phyloP scores from a whole-genome alignment of 2,113 vertebrate species.

The Dicentrarchus labrax region DNA sequence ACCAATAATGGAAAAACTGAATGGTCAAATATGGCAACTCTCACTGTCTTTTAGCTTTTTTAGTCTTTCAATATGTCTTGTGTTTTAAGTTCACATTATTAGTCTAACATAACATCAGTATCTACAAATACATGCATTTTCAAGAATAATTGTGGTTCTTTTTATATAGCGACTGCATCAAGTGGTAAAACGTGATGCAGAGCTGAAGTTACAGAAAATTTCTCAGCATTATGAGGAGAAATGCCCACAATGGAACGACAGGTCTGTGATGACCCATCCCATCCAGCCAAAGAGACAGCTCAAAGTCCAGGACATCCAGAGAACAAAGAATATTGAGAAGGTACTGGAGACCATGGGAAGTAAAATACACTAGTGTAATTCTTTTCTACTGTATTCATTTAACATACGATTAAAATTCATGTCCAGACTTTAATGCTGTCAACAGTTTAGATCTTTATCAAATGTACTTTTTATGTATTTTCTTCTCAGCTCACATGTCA shows the following conservation, averaged over 20 bases:
- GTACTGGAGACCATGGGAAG: conserved; percentile 60
- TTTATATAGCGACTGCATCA: conserved; percentile 83
- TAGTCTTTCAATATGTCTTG: not conserved
- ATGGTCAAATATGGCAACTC: not conserved
- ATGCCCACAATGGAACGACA: conserved; percentile 74
- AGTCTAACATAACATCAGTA: not conserved
- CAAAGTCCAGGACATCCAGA: conserved; percentile 82
- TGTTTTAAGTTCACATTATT: not conserved
- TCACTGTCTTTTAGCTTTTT: not conserved
- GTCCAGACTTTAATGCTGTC: not conserved
- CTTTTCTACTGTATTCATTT: not conserved
- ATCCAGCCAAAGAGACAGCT: conserved; percentile 79
- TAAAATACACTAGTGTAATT: not conserved
- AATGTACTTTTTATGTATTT: not conserved
- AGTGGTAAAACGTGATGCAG: conserved; percentile 81
- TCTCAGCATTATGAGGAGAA: conserved; percentile 83
- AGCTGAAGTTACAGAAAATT: conserved; percentile 86
- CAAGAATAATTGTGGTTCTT: conserved; percentile 1
- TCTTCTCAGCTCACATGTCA: not conserved
- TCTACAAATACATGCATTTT: not conserved
- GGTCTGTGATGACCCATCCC: conserved; percentile 53
- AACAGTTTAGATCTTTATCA: not conserved
- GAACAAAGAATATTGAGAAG: conserved; percentile 81
- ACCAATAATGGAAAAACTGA: not conserved
- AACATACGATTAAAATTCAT: not conserved